Evolutionary conservation across 2,797 vertebrate genomes (phyloP).

Genomic region (Tangara arthus): DNA sequence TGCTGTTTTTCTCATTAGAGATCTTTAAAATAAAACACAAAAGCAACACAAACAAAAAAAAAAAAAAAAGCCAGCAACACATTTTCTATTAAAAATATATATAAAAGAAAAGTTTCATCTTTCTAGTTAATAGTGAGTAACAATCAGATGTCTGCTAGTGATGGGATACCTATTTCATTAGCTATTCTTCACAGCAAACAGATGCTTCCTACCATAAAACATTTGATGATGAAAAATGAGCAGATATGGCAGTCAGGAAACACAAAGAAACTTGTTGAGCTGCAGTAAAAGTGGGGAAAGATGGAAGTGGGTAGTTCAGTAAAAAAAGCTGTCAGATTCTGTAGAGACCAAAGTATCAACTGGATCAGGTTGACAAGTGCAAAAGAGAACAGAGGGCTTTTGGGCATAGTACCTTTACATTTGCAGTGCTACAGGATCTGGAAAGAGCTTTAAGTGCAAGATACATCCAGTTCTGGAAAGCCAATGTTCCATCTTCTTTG

Average conservation of each 20-base stretch:
- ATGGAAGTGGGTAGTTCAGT: neutral
- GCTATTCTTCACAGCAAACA: neutral
- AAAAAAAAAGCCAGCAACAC: neutral
- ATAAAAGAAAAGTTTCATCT: neutral
- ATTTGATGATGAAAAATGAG: neutral
- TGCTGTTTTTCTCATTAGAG: neutral
- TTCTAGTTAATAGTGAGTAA: neutral
- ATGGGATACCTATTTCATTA: neutral
- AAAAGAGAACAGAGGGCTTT: neutral
- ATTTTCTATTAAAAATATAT: neutral
- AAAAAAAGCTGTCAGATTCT: neutral
- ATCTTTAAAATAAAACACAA: neutral
- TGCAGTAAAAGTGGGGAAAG: neutral
- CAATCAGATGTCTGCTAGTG: neutral
- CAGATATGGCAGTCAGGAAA: neutral
- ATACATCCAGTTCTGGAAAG: neutral
- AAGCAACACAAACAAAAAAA: neutral
- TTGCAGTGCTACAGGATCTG: neutral
- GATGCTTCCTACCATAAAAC: neutral
- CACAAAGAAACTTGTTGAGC: neutral
- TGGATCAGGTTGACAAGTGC: neutral
- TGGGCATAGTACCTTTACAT: accelerated
- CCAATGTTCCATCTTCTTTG: neutral
- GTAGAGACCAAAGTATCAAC: neutral
- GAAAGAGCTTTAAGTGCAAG: neutral